These are phyloP conservation scores for Antheraea pernyi DNA, from an alignment of 1,140 invertebrate species.

Conservation along the genomic window DNA sequence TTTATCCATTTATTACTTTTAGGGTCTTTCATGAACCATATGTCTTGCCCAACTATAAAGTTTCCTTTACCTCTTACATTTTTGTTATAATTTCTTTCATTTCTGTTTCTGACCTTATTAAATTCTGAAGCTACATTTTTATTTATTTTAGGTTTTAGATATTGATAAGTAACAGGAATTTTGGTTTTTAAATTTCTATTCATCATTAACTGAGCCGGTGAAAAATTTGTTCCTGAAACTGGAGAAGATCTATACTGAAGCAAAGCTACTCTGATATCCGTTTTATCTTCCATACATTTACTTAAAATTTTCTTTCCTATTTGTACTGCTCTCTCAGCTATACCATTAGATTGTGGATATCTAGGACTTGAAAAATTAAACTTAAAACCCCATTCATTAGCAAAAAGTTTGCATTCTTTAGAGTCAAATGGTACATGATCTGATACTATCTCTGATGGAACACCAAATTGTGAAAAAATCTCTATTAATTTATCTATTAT, in stretches of 20 bases:
- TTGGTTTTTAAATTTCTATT: conserved; percentile 11
- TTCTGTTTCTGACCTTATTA: conserved; percentile 1
- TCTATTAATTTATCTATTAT: conserved; percentile 28
- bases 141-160: too few relatives aligned
- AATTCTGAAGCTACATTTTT: neutral
- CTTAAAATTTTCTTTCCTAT: conserved; percentile 24
- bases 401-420: conserved; percentile 21
- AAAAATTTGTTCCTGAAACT: conserved; percentile 12
- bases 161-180: neutral
- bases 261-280: conserved; percentile 21
- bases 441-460: conserved; percentile 21
- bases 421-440: conserved; percentile 29
- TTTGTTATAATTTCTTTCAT: conserved; percentile 9
- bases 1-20: neutral
- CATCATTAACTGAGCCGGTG: neutral
- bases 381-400: conserved; percentile 17
- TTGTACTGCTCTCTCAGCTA: conserved; percentile 23
- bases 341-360: conserved; percentile 29
- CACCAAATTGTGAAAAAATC: conserved; percentile 36
- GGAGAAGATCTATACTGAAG: conserved; percentile 24
- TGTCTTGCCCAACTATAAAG: too few relatives aligned
- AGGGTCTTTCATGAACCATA: conserved; percentile 4
- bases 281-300: conserved; percentile 27
- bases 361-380: conserved; percentile 23
- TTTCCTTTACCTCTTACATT: neutral